Evolutionary conservation across 2,888 invertebrate genomes (phyloP), one percentile per base, ranked within the genome.

Genomic region (Apodemia duryi): DNA sequence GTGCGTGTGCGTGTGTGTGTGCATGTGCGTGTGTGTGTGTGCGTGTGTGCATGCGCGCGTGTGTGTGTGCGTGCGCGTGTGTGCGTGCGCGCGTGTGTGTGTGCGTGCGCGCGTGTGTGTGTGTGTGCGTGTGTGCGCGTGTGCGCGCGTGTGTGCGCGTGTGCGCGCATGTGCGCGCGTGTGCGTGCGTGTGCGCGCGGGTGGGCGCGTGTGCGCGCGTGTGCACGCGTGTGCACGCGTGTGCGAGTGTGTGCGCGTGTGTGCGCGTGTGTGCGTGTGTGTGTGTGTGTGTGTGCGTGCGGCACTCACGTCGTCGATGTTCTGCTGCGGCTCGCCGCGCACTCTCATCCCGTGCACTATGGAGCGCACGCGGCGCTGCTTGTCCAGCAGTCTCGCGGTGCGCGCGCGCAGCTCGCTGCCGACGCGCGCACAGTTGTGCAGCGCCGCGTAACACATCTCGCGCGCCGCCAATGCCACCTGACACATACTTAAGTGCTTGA

Each of bases 361-460:
- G 69, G 95, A 95, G 78, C 97, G 96, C 75, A 98, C 94, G 78
- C 97, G 93, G 73, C 97, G 95, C 75, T 97, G 96, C 85, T 98
- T 98, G 79, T 97, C 97, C 68, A 97, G 94, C 69, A 98, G 93
- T 13, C 97, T 93, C 78, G 95, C 95, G 82, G 97, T 95, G 68
- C 66, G 66, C 35, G 32, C 38, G 29, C 69, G 71, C 2, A 62
- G 46, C 46, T 77, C 78, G 75, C 75, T 75, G 75, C 68, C 69
- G 52, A 71, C 71, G 60, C 82, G 78, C 71, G 64, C 28, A 68
- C 71, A 72, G 81, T 87, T 85, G 79, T 85, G 85, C 29, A 89
- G 75, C 66, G 88, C 68, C 63, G 83, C 80, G 77, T 81, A 81
- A 49, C 83, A 83, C 84, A 88, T 74, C 81, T 87, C 81, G 10